Base-by-base conservation (phyloP, 2,797 vertebrate species). In the Alauda arvensis region DNA sequence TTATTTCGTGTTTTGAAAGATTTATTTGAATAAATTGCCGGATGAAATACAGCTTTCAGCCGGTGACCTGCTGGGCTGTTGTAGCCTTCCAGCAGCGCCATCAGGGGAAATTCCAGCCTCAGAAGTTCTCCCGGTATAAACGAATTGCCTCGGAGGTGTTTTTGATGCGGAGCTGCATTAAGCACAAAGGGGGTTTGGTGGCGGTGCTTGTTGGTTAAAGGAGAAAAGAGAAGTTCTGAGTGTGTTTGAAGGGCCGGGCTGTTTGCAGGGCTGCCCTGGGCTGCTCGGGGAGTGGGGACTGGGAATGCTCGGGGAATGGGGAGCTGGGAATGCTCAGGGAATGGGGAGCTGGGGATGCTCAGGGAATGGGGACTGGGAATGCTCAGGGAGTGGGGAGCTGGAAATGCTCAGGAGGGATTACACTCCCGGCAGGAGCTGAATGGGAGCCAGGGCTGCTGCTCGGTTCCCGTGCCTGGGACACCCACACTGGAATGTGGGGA, bases 21-120 rank as follows among this genome's bases (percentile, higher is more conserved):
- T 88, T 87, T 77, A 83, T 91, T 68, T 57, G 74, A 88, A 93
- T 86, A 62, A 89, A 87, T 45, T 83, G 86, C 84, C 59, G 66
- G 84, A 75, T 77, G 74, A 91, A 85, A 83, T 26, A 14, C 66
- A 49, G 77, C 90, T 92, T 86, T 85, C 84, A 70, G 21, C 78
- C 0, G 6, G 24, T 87, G 89, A 90, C 89, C 89, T 85, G 89
- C 89, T 91, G 93, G 45, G 81, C 63, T 65, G 23, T 53, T 90
- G 84, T 37, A 91, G 92, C 92, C 90, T 88, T 88, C 75, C 93
- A 92, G 90, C 60, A 0, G 71, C 6, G 90, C 92, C 68, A 12
- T 68, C 76, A 45, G 92, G 92, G 91, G 91, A 76, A 76, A 90
- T 76, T 51, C 51, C 25, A 93, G 82, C 87, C 76, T 92, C 79